Conservation (phyloP, 2,113 vertebrate species). For the Triplophysa dalaica region DNA sequence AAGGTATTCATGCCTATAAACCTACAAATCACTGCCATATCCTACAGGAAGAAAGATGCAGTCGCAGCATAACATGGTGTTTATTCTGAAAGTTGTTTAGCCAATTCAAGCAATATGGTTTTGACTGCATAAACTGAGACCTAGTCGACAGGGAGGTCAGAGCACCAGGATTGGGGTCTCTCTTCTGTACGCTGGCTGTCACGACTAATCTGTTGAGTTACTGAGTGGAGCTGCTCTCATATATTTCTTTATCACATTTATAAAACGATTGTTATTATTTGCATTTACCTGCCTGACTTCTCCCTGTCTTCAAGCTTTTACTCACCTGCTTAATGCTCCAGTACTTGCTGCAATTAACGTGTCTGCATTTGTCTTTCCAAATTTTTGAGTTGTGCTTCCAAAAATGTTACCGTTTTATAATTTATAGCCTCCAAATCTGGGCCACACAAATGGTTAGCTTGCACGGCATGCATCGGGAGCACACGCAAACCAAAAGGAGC, state of each 20-base stretch:
- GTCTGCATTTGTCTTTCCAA: background rate
- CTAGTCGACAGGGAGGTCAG: conserved; percentile 25
- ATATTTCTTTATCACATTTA: conserved; percentile 53
- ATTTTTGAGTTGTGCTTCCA: background rate
- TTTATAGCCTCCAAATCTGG: conserved; percentile 32
- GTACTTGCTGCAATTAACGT: background rate
- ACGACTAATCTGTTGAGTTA: conserved; percentile 36
- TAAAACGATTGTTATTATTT: conserved; percentile 51
- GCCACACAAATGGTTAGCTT: conserved; percentile 13
- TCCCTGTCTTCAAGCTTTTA: conserved; percentile 10
- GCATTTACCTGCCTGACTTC: conserved; percentile 45
- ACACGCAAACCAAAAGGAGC: background rate
- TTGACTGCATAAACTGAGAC: background rate
- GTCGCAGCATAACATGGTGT: background rate
- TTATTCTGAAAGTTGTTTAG: background rate
- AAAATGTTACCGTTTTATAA: conserved; percentile 1
- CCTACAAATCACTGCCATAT: too few species aligned
- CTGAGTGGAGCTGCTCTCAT: conserved; percentile 27
- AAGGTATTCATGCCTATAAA: too few species aligned
- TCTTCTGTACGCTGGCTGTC: conserved; percentile 44
- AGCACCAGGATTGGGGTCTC: conserved; percentile 20
- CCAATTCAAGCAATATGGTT: background rate
- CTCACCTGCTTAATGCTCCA: background rate
- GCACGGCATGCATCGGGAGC: conserved; percentile 6
- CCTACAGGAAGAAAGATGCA: too few species aligned